These are phyloP conservation scores for Equus quagga DNA, from an alignment of 2,113 vertebrate species.

Conservation along the genomic window DNA sequence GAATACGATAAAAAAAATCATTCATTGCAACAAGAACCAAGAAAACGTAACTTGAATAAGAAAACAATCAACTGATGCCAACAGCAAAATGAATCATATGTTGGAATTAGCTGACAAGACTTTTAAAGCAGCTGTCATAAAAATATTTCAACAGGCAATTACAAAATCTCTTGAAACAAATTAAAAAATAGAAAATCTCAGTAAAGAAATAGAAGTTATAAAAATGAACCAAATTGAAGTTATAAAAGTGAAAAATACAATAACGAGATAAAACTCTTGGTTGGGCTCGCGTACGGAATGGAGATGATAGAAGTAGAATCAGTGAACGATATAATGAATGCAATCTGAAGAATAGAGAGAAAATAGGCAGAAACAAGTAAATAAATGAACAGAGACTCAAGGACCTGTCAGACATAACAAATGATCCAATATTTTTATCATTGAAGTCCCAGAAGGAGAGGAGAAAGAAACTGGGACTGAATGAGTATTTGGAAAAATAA, in stretches of 20 bases:
- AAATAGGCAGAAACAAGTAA: not conserved
- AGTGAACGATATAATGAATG: not conserved
- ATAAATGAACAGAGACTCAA: not conserved
- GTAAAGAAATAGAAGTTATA: not conserved
- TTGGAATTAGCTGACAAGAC: not conserved
- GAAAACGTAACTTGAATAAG: not conserved
- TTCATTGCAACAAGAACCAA: not conserved
- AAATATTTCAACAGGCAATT: not conserved
- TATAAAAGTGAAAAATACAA: not conserved
- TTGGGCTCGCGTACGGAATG: not conserved
- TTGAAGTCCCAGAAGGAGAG: not conserved
- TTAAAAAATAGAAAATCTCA: not conserved
- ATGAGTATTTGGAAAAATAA: not conserved
- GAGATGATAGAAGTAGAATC: not conserved
- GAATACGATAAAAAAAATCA: not conserved
- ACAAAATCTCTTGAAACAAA: not conserved
- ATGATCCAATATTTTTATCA: not conserved
- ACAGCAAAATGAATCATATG: not conserved
- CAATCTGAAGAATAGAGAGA: not conserved
- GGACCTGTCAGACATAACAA: not conserved
- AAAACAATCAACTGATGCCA: not conserved
- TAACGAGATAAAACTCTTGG: not conserved
- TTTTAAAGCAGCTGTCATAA: not conserved
- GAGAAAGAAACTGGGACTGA: not conserved
- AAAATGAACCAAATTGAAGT: not conserved